Percentiles rank a stretch among this genome's conserved stretches.
These are phyloP conservation scores for Tachysurus vachellii DNA, from an alignment of 2,113 vertebrate genomes.

Conservation along the genomic window DNA sequence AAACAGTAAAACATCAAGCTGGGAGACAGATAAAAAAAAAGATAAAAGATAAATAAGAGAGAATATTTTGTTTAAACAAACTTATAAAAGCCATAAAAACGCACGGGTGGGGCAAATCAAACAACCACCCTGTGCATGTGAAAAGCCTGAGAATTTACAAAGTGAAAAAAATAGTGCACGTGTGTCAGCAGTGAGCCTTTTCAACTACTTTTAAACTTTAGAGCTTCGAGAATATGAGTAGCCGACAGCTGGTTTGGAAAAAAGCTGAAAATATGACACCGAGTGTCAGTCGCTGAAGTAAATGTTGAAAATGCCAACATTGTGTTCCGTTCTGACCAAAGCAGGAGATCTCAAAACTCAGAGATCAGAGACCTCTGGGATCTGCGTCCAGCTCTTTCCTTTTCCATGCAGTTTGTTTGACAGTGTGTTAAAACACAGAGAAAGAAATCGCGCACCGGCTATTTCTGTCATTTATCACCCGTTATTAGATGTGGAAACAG, in stretches of 20 bases:
- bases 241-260: constrained; percentile 53
- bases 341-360: constrained; percentile 40
- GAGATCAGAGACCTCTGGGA: constrained; percentile 5
- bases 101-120: constrained; percentile 46
- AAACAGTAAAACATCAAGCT: constrained; percentile 8
- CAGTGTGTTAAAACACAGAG: constrained; percentile 46
- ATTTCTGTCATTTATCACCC: constrained; percentile 46
- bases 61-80: constrained; percentile 46
- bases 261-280: constrained; percentile 50
- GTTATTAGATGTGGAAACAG: constrained; percentile 60
- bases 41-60: not conserved
- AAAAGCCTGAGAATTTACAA: constrained; percentile 34
- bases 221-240: constrained; percentile 45
- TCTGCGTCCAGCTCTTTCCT: not conserved
- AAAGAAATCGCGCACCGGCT: constrained; percentile 36
- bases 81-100: constrained; percentile 45
- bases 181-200: not conserved
- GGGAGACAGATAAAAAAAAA: constrained; percentile 24
- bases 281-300: constrained; percentile 52
- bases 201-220: constrained; percentile 22
- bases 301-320: constrained; percentile 53
- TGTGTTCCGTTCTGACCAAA: constrained; percentile 38
- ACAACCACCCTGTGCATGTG: constrained; percentile 31
- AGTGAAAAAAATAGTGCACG: constrained; percentile 26
- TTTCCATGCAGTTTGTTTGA: constrained; percentile 27